A percentile compares a stretch with the other conserved stretches of the same genome.
Evolutionary conservation across 2,888 invertebrate genomes (phyloP).

Genomic region (Amblyjoppa fuscipennis): DNA sequence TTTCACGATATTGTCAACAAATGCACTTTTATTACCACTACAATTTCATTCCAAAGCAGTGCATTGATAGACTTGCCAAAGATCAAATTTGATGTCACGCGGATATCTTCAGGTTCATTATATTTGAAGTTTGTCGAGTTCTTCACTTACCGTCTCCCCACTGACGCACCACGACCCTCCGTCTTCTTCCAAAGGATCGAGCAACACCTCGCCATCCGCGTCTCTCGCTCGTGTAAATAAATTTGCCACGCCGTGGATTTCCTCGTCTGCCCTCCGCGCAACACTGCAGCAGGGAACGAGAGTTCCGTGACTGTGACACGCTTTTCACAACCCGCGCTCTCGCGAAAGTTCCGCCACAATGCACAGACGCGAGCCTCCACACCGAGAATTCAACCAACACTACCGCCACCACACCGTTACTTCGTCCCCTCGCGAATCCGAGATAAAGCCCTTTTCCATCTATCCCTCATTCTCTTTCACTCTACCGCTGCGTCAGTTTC

Average conservation of each 20-base stretch:
- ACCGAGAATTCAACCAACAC: conserved; percentile 35
- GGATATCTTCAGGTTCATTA: no score
- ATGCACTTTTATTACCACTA: no score
- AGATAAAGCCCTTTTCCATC: conserved; percentile 52
- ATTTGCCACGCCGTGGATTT: neutral
- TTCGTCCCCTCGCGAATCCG: conserved; percentile 27
- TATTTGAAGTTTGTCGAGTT: neutral
- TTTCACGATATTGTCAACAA: no score
- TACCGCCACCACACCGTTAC: neutral
- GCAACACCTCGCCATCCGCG: neutral
- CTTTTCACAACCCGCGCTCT: conserved; percentile 2
- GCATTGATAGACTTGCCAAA: no score
- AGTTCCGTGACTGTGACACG: conserved; percentile 4
- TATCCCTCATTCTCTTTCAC: conserved; percentile 21
- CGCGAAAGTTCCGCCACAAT: conserved; percentile 7
- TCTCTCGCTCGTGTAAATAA: neutral
- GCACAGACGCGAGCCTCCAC: conserved; percentile 37
- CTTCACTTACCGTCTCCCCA: neutral
- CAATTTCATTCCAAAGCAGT: no score
- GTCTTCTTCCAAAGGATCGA: neutral
- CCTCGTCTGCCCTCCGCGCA: neutral
- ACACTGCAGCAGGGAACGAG: neutral
- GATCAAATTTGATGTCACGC: no score
- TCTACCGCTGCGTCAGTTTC: conserved; percentile 38
- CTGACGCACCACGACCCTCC: neutral